Evolutionary conservation across 2,113 vertebrate genomes (phyloP).

Genomic region (Paracanthobrama guichenoti): DNA sequence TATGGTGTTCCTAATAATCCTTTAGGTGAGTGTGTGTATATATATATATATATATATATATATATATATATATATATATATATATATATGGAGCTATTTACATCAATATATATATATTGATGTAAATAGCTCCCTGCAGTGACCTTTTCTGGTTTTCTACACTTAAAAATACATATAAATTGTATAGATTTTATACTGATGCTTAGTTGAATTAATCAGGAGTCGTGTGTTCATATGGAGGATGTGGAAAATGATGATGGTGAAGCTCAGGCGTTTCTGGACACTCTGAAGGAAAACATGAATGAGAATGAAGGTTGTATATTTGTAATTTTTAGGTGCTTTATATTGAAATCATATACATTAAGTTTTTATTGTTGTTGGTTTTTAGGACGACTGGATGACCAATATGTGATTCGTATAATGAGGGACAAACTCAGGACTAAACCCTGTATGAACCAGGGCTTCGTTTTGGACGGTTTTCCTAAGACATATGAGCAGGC

Average conservation of each 20-base stretch:
- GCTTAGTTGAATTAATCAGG: slow-evolving; percentile 57
- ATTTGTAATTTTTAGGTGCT: neutral
- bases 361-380: neutral
- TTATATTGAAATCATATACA: neutral
- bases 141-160: neutral
- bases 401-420: slow-evolving; percentile 78
- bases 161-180: neutral
- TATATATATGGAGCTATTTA: too few species aligned
- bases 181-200: neutral
- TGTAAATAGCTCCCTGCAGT: neutral
- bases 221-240: slow-evolving; percentile 48
- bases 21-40: too few species aligned
- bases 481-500: slow-evolving; percentile 87
- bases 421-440: slow-evolving; percentile 85
- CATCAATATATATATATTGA: neutral
- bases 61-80: too few species aligned
- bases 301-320: slow-evolving; percentile 77
- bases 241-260: slow-evolving; percentile 63
- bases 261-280: slow-evolving; percentile 76
- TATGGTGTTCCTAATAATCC: too few species aligned
- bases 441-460: slow-evolving; percentile 90
- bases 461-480: slow-evolving; percentile 88
- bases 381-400: slow-evolving; percentile 77
- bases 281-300: slow-evolving; percentile 78
- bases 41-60: too few species aligned